Conservation (phyloP, 2,888 invertebrate genomes). For the Tubulanus polymorphus region DNA sequence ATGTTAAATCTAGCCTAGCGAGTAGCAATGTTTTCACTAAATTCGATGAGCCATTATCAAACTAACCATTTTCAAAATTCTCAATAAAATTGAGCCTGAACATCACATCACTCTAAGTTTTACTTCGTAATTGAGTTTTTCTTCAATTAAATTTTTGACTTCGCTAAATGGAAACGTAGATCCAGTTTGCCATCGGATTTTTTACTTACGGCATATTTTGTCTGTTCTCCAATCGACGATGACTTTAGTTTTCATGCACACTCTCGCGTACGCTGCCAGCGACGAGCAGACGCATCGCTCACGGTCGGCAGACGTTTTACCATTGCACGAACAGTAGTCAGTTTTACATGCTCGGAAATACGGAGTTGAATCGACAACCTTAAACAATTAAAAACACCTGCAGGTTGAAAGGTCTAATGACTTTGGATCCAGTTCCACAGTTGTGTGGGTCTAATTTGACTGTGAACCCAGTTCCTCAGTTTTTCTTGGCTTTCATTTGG, state of each 20-base stretch:
- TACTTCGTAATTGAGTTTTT: no score
- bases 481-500: not conserved
- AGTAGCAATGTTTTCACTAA: no score
- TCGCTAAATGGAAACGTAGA: no score
- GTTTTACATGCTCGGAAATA: constrained; percentile 71
- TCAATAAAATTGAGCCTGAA: no score
- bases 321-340: constrained; percentile 69
- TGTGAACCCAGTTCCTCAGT: not conserved
- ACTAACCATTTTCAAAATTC: no score
- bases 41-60: no score
- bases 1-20: no score
- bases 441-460: not conserved
- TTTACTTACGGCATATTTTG: constrained; percentile 76
- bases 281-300: constrained; percentile 61
- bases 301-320: constrained; percentile 55
- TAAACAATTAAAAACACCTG: constrained; percentile 17
- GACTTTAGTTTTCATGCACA: constrained; percentile 64
- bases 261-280: constrained; percentile 71
- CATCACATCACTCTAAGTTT: no score
- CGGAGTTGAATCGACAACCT: constrained; percentile 65
- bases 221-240: constrained; percentile 67
- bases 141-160: no score
- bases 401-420: not conserved
- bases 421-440: not conserved
- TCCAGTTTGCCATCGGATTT: not conserved